Percentiles rank a stretch among this genome's conserved stretches.
These are phyloP conservation scores for Numida meleagris DNA, from an alignment of 2,113 vertebrate genomes.

Conservation along the genomic window DNA sequence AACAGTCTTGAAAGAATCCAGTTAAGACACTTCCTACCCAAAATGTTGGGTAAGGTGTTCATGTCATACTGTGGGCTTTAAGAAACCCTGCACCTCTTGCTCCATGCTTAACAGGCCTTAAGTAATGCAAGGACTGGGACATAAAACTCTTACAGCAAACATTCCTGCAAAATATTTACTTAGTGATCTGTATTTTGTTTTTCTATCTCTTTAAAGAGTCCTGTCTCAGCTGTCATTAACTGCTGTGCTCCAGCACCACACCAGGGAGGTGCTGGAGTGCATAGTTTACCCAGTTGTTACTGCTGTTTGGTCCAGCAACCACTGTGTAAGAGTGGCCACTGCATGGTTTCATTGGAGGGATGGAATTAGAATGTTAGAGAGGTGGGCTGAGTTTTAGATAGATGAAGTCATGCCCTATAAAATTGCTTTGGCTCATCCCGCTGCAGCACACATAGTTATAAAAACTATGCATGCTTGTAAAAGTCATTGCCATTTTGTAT, in stretches of 20 bases:
- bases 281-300: neutral
- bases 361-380: neutral
- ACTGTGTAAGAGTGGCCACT: neutral
- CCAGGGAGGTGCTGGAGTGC: constrained; percentile 18
- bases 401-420: neutral
- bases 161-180: constrained; percentile 30
- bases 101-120: neutral
- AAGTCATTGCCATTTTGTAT: neutral
- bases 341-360: neutral
- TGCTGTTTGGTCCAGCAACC: neutral
- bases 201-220: neutral
- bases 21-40: neutral
- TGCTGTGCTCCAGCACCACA: neutral
- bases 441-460: neutral
- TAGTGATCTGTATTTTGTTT: neutral
- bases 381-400: neutral
- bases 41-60: neutral
- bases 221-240: neutral
- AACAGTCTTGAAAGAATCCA: neutral
- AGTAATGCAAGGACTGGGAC: neutral
- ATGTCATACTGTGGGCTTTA: neutral
- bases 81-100: neutral
- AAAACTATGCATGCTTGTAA: neutral
- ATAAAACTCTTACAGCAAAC: neutral
- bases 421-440: neutral